Evolutionary conservation across 1,140 invertebrate genomes (phyloP), one percentile per base, ranked within the genome.

Genomic region (Drosophila subobscura): DNA sequence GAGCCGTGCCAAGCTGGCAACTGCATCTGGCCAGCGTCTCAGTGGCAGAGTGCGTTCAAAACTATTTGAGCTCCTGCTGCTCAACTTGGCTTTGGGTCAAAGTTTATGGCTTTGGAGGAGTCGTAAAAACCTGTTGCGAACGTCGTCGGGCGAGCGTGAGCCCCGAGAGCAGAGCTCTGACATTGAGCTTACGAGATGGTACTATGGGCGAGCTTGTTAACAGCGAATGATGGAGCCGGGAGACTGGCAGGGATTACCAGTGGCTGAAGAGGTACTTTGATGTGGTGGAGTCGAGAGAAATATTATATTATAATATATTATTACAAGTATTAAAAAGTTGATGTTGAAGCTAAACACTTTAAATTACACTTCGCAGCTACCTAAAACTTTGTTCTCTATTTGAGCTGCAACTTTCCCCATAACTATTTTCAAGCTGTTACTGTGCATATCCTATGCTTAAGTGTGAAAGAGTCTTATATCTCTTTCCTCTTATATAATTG

Each of bases 11-110:
- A 45, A 67, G 65, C 29, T 46, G 45, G 47, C 25, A 37, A 45
- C 50, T 54, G 22, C 50, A 53, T 51, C 56, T 50, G 33, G 45
- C 23, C 12, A 23, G 29, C 22, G 23, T 47, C 64, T 6, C 45
- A 58, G 47, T 80, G 54, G 47, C 60, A 29, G 58, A 59, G 71
- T 78, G 81, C 81, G 73, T 86, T 85, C 77, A 81, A 85, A 85
- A 85, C 81, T 85, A 86, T 85, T 85, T 85, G 81, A 85, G 81
- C 73, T 81, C 61, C 71, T 59, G 81, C 80, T 86, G 73, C 77
- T 85, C 81, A 86, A 64, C 81, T 85, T 86, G 77, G 83, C 81
- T 85, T 85, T 81, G 81, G 81, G 81, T 86, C 81, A 85, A 78
- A 85, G 81, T 85, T 85, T 85, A 85, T 86, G 81, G 81, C 81